Conservation (phyloP, 2,113 vertebrate genomes). For the Sinocyclocheilus anophthalmus region DNA sequence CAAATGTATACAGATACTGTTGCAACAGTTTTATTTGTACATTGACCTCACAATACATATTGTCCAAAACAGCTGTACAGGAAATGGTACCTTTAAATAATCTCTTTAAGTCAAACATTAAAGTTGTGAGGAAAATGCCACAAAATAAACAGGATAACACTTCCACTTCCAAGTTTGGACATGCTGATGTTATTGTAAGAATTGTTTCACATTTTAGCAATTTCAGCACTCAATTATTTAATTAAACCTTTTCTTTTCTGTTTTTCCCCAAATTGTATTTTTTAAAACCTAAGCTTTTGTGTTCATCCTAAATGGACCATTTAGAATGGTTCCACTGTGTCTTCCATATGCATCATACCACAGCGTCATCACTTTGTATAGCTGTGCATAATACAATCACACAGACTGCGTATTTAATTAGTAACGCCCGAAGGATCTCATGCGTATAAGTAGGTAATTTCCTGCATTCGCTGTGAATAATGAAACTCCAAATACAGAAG, state of each 20-base stretch:
- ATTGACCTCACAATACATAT: not conserved
- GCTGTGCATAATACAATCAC: not conserved
- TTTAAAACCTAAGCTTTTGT: not conserved
- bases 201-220: not conserved
- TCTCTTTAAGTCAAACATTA: not conserved
- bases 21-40: not conserved
- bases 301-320: not conserved
- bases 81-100: not conserved
- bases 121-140: not conserved
- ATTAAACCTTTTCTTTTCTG: too few species aligned
- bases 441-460: constrained; percentile 33
- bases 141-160: not conserved
- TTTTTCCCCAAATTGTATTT: not conserved
- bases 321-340: not conserved
- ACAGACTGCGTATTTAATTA: not conserved
- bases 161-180: too few species aligned
- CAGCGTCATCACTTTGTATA: not conserved
- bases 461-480: constrained; percentile 36
- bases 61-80: not conserved
- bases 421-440: constrained; percentile 4
- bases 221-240: not conserved
- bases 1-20: not conserved
- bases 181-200: too few species aligned
- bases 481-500: constrained; percentile 35
- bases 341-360: not conserved